Conservation (phyloP, 2,888 invertebrate species). For the Epirrhoe tristata region DNA sequence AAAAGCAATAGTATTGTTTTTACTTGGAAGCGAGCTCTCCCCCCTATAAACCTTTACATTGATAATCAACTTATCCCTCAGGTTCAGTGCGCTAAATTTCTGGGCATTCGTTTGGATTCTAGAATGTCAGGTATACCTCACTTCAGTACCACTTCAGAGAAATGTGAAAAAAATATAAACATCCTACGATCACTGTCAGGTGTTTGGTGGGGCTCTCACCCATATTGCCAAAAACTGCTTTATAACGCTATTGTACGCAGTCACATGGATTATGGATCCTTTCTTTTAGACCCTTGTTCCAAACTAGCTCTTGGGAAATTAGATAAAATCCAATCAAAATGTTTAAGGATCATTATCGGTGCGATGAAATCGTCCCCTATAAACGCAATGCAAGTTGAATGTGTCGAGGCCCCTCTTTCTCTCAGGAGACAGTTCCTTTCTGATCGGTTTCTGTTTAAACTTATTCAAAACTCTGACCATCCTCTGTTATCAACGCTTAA, state of each 20-base stretch:
- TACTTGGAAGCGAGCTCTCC: conserved; percentile 25
- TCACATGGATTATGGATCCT: conserved; percentile 43
- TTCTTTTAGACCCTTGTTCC: conserved; percentile 39
- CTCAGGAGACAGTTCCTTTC: conserved; percentile 15
- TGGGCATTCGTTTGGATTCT: conserved; percentile 38
- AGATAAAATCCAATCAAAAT: conserved; percentile 41
- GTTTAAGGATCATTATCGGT: conserved; percentile 40
- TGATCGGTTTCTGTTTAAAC: conserved; percentile 3
- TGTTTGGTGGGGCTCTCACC: conserved; percentile 28
- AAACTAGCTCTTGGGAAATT: conserved; percentile 26
- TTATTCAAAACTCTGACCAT: not conserved
- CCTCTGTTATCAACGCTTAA: not conserved
- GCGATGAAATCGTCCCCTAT: conserved; percentile 47
- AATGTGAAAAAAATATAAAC: conserved; percentile 40
- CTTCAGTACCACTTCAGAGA: conserved; percentile 22
- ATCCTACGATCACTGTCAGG: conserved; percentile 26
- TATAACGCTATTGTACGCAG: conserved; percentile 43
- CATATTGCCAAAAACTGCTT: conserved; percentile 35
- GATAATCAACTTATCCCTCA: not conserved
- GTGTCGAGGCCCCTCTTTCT: conserved; percentile 22
- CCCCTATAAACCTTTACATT: conserved; percentile 14
- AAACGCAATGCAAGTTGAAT: conserved; percentile 39
- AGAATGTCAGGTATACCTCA: conserved; percentile 32
- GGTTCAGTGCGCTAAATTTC: conserved; percentile 32
- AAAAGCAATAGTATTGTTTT: conserved; percentile 39